Base-by-base conservation (phyloP, 2,888 invertebrate species). In the Eulithis testata region DNA sequence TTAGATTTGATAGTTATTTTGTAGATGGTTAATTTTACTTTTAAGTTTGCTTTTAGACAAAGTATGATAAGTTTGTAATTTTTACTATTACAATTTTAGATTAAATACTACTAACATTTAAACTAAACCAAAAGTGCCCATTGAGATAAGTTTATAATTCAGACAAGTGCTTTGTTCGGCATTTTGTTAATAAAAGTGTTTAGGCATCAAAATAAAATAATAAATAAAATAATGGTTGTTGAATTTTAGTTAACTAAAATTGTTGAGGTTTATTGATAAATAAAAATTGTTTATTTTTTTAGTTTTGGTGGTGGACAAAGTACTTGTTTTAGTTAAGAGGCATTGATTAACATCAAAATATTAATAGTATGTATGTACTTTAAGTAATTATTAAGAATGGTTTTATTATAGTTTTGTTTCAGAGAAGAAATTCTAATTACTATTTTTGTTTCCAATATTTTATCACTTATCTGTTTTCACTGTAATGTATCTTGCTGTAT, bases 71-170 rank as follows among this genome's bases (percentile, higher is more conserved):
- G 90, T 91, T 91, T 90, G 87, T 91, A 89, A 89, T 90, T 89
- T 90, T 90, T 86, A 91, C 89, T 88, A 88, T 82, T 90, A 90
- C 81, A 85, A 88, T 90, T 89, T 88, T 90, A 90, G 90, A 88
- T 81, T 90, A 88, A 91, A 90, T 88, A 92, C 89, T 88, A 92
- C 89, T 92, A 91, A 92, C 89, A 88, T 89, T 88, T 87, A 89
- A 90, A 92, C 86, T 92, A 91, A 93, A 93, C 93, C 93, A 92
- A 93, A 93, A 93, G 93, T 93, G 93, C 93, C 93, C 93, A 92
- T 93, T 93, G 92, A 92, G 87, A 91, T 93, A 91, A 93, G 92
- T 92, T 91, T 90, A 90, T 88, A 88, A 87, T 85, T 83, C 73
- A 83, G 84, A 83, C 90, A 87, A 90, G 89, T 87, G 90, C 90